Evolutionary conservation across 2,113 vertebrate species (phyloP), one percentile per base, ranked within the genome.

Genomic region (Gasterosteus nipponicus): DNA sequence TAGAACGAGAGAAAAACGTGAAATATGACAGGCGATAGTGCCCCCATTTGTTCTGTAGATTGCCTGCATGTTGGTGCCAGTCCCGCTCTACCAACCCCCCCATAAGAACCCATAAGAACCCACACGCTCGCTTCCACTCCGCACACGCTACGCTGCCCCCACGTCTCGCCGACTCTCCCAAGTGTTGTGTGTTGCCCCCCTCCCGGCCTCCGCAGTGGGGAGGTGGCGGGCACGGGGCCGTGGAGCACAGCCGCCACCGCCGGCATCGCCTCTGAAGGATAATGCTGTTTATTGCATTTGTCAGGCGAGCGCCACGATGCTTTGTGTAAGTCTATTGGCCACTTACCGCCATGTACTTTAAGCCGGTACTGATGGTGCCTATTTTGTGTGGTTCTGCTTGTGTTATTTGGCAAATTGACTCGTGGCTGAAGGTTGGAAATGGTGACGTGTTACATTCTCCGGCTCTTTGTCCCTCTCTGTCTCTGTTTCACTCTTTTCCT

Each of bases 281-380:
- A 92, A 92, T 92, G 83, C 91, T 89, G 88, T 90, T 93, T 92
- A 94, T 93, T 91, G 91, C 91, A 89, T 93, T 91, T 94, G 93
- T 93, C 93, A 94, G 92, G 89, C 82, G 83, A 86, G 89, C 78
- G 77, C 88, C 74, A 88, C 89, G 88, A 92, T 91, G 89, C 92
- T 92, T 93, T 93, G 91, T 93, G 91, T 92, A 93, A 93, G 93
- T 92, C 91, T 91, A 92, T 93, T 91, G 92, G 80, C 91, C 91
- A 91, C 88, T 93, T 92, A 93, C 87, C 87, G 88, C 84, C 75
- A 80, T 85, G 87, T 86, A 93, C 91, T 91, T 89, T 87, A 91
- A 93, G 91, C 88, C 76, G 80, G 81, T 85, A 81, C 87, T 92
- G 90, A 92, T 90, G 92, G 22, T 88, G 83, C 82, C 87, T 91